Conservation (phyloP, 2,888 invertebrate genomes). For the Drosophila diplacantha region DNA sequence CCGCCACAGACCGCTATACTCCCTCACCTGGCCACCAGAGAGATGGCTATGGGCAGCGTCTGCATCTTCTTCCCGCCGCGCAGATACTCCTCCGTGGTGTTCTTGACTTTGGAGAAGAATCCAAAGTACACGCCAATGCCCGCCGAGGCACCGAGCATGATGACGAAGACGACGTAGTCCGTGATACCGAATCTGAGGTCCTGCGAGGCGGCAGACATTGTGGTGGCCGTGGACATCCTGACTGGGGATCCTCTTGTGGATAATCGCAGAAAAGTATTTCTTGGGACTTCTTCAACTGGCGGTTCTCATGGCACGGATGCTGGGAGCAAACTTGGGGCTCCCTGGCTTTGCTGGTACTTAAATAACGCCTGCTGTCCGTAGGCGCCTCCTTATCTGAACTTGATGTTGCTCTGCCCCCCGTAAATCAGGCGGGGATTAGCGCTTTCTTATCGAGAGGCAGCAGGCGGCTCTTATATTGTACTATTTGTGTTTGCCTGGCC, state of each 20-base stretch:
- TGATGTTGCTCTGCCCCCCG: slow-evolving; percentile 8
- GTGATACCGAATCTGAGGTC: slow-evolving; percentile 63
- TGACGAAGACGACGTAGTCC: slow-evolving; percentile 80
- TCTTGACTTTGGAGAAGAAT: slow-evolving; percentile 79
- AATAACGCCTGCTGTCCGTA: slow-evolving; percentile 35
- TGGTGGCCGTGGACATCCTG: slow-evolving; percentile 42
- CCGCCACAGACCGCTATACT: slow-evolving; percentile 4
- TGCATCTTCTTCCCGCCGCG: slow-evolving; percentile 80
- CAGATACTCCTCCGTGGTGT: slow-evolving; percentile 80
- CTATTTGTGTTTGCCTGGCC: slow-evolving; percentile 8
- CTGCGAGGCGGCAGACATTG: slow-evolving; percentile 21
- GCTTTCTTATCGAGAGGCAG: slow-evolving; percentile 21
- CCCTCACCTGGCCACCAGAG: slow-evolving; percentile 80
- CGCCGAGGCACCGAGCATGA: slow-evolving; percentile 79
- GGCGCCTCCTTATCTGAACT: slow-evolving; percentile 28
- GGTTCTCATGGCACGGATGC: slow-evolving; percentile 33
- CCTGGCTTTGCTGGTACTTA: slow-evolving; percentile 28
- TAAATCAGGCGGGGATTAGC: slow-evolving; percentile 32
- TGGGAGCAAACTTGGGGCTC: slow-evolving; percentile 27
- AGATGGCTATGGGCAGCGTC: slow-evolving; percentile 82
- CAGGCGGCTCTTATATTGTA: slow-evolving; percentile 8
- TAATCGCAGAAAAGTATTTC: not conserved
- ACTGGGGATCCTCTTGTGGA: not conserved
- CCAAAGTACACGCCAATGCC: slow-evolving; percentile 81
- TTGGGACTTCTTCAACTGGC: not conserved